Evolutionary conservation across 2,888 invertebrate genomes (phyloP), one percentile per base, ranked within the genome.

Genomic region (Limenitis arthemis): DNA sequence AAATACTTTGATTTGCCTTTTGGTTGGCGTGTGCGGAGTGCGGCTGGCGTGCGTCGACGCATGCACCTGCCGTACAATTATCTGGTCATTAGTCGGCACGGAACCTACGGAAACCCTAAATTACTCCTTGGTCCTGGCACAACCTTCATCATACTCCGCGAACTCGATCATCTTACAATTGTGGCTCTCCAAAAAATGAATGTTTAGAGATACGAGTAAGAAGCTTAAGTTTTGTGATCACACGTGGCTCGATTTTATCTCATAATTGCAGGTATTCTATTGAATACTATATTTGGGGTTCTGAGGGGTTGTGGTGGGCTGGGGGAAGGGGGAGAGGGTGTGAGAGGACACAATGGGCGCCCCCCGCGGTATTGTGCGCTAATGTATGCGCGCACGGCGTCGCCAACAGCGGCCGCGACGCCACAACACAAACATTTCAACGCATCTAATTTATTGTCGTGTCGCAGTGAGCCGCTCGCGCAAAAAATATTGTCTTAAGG

Each of bases 351-450:
- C 82, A 83, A 81, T 82, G 77, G 75, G 71, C 69, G 74, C 81
- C 79, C 79, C 77, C 78, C 75, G 75, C 68, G 69, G 73, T 68
- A 75, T 73, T 72, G 76, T 77, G 75, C 77, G 79, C 69, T 82
- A 83, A 80, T 80, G 74, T 81, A 81, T 81, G 80, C 81, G 72
- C 73, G 70, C 62, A 72, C 73, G 75, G 66, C 73, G 71, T 66
- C 74, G 74, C 64, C 76, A 75, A 72, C 78, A 68, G 70, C 76
- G 73, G 69, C 72, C 69, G 53, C 59, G 68, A 72, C 74, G 74
- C 70, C 70, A 79, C 77, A 80, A 82, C 81, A 82, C 82, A 82
- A 83, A 84, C 82, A 82, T 80, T 82, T 84, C 83, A 83, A 82
- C 82, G 81, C 81, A 78, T 75, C 77, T 80, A 80, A 82, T 83